Evolutionary conservation across 2,113 vertebrate genomes (phyloP).

Genomic region (Ondatra zibethicus): DNA sequence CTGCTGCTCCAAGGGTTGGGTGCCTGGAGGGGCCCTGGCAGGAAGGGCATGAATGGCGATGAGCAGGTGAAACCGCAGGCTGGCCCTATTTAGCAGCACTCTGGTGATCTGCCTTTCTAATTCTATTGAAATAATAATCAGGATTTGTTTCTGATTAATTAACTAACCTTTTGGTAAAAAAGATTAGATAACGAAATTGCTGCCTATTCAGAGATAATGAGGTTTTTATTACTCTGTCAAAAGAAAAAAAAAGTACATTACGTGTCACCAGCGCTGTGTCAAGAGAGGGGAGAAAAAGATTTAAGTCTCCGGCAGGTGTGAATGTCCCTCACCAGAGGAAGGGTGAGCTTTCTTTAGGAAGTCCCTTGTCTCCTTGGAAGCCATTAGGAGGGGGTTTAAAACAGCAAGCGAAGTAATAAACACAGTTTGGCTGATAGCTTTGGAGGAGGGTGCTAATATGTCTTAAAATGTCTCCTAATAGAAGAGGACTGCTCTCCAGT

Average conservation of each 20-base stretch:
- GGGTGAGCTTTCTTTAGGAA: conserved; percentile 37
- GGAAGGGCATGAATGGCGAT: conserved; percentile 85
- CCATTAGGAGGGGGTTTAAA: conserved; percentile 77
- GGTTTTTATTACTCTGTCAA: conserved; percentile 91
- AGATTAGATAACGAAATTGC: conserved; percentile 91
- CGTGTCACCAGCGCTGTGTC: conserved; percentile 83
- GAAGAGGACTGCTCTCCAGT: conserved; percentile 61
- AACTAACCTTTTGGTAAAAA: conserved; percentile 91
- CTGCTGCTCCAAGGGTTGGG: conserved; percentile 84
- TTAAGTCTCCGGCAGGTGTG: conserved; percentile 80
- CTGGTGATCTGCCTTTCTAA: conserved; percentile 90
- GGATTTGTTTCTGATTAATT: conserved; percentile 92
- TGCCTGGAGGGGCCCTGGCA: conserved; percentile 84
- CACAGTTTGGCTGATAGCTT: conserved; percentile 62
- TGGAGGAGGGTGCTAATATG: conserved; percentile 75
- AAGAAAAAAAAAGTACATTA: conserved; percentile 82
- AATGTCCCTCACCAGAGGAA: conserved; percentile 72
- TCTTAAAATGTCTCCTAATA: conserved; percentile 75
- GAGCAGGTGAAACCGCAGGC: conserved; percentile 88
- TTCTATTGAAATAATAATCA: conserved; percentile 91
- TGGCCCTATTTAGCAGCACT: conserved; percentile 87
- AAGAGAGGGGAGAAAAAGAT: conserved; percentile 79
- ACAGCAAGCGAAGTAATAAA: conserved; percentile 80
- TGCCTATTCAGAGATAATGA: conserved; percentile 91
- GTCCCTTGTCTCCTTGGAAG: conserved; percentile 57